These are phyloP conservation scores for Centropus unirufus DNA, from an alignment of 2,113 vertebrate genomes.

Conservation along the genomic window DNA sequence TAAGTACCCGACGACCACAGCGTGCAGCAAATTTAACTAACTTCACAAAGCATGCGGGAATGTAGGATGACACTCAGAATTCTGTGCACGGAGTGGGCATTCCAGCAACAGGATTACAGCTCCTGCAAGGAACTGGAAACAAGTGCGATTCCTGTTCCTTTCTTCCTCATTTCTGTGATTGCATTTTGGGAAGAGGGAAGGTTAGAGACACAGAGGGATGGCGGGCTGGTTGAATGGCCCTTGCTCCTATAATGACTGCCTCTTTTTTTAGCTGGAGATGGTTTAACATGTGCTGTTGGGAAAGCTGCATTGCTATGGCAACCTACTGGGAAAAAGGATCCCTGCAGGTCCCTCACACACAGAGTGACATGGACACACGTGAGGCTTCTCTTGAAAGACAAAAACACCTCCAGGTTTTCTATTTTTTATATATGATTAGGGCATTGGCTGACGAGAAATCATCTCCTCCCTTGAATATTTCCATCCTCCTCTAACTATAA, in stretches of 20 bases:
- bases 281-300: not conserved
- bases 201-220: not conserved
- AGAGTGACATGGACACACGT: not conserved
- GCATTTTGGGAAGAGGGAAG: not conserved
- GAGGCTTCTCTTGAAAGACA: not conserved
- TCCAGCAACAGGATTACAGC: not conserved
- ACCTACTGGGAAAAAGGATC: not conserved
- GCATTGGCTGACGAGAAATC: not conserved
- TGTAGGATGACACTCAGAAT: not conserved
- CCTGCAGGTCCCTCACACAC: not conserved
- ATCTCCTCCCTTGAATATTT: not conserved
- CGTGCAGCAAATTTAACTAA: not conserved
- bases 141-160: not conserved
- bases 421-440: not conserved
- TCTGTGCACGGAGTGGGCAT: not conserved
- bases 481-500: not conserved
- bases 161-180: not conserved
- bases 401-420: not conserved
- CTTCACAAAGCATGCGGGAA: not conserved
- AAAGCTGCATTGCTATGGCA: constrained; percentile 21
- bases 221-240: not conserved
- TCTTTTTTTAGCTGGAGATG: not conserved
- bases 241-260: not conserved
- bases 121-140: not conserved
- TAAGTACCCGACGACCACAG: not conserved